phyloP scores from a whole-genome alignment of 2,113 vertebrate genomes.

The Tauraco erythrolophus region DNA sequence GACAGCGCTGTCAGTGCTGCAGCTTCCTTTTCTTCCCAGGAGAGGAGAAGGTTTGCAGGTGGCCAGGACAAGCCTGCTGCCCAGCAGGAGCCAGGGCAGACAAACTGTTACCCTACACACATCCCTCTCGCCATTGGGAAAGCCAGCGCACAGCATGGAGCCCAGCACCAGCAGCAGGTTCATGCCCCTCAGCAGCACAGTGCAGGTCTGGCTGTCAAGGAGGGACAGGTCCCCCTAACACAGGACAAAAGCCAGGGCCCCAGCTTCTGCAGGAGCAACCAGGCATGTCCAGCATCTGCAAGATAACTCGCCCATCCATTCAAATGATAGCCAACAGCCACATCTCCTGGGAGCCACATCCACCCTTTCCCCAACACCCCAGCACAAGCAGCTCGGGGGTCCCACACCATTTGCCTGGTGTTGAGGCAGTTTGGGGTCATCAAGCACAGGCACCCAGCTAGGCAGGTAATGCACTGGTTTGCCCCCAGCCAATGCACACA shows the following conservation, averaged over 20 bases:
- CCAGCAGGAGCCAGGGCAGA: neutral
- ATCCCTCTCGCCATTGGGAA: neutral
- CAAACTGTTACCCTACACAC: neutral
- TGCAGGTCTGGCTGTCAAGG: neutral
- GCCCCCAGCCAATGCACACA: neutral
- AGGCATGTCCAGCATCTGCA: neutral
- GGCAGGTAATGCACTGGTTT: neutral
- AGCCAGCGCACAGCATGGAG: neutral
- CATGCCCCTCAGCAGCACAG: neutral
- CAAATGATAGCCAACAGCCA: neutral
- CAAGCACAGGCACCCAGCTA: neutral
- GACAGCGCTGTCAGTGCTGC: neutral
- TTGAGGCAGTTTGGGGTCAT: neutral
- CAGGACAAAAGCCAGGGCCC: neutral
- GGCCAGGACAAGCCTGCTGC: neutral
- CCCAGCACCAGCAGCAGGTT: rapidly evolving
- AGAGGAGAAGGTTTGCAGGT: neutral
- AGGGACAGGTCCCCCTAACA: neutral
- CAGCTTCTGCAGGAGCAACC: neutral
- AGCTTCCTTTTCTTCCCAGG: neutral
- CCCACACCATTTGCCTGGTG: neutral
- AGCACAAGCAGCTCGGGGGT: rapidly evolving
- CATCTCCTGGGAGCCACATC: rapidly evolving
- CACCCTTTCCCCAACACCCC: neutral
- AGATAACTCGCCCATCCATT: rapidly evolving